phyloP scores from a whole-genome alignment of 2,888 invertebrate genomes.

The Tryphoninae sp. region DNA sequence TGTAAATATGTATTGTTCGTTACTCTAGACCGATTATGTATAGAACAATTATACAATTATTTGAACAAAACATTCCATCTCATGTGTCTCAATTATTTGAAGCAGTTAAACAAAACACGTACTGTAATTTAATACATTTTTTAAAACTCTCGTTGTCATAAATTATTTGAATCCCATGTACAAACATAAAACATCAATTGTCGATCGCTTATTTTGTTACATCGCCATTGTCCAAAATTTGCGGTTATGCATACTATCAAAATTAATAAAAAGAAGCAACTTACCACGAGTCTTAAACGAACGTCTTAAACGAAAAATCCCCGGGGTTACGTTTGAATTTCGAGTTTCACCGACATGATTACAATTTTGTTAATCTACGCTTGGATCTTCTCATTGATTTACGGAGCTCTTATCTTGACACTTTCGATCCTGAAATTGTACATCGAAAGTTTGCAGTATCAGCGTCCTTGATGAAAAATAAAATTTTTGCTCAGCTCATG shows the following conservation, averaged over 20 bases:
- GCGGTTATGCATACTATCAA: not conserved
- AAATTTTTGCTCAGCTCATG: not conserved
- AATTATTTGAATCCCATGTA: not conserved
- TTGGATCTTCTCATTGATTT: slow-evolving; percentile 48
- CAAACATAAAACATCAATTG: not conserved
- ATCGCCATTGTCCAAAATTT: not conserved
- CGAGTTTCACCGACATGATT: slow-evolving; percentile 39
- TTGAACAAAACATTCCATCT: not conserved
- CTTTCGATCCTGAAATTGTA: slow-evolving; percentile 51
- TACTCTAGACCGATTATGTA: slow-evolving; percentile 34
- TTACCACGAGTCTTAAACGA: too few relatives aligned
- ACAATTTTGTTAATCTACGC: slow-evolving; percentile 54
- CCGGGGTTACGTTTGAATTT: not conserved
- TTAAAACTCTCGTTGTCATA: not conserved
- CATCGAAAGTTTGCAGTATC: slow-evolving; percentile 33
- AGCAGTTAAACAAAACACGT: not conserved
- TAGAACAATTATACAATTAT: slow-evolving; percentile 3
- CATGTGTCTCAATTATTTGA: not conserved
- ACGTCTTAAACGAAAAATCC: too few relatives aligned
- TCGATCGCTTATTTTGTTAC: not conserved
- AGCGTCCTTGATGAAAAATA: slow-evolving; percentile 19
- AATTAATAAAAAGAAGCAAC: too few relatives aligned
- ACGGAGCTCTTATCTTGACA: slow-evolving; percentile 45
- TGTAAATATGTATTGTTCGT: slow-evolving; percentile 60
- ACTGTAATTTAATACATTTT: not conserved